Evolutionary conservation across 1,140 invertebrate species (phyloP), one percentile per base, ranked within the genome.

Genomic region (Wiebesia pumilae): DNA sequence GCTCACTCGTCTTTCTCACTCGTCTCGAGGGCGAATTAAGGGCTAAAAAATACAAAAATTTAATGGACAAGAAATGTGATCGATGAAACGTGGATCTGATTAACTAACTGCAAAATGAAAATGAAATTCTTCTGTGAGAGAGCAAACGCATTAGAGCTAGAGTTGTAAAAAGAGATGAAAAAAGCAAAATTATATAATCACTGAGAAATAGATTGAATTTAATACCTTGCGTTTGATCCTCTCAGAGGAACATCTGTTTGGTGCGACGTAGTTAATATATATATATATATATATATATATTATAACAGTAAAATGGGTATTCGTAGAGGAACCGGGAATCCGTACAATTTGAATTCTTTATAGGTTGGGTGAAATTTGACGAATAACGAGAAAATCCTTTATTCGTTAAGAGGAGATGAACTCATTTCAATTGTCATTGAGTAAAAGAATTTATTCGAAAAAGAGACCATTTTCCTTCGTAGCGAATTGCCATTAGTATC

Each of bases 51-150:
- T 40, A 30, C 16, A 81, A 38, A 24, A 81, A 35, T n/a, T 19
- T 54, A 81, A 62, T 35, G 43, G 30, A 33, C 35, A 67, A 40
- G 35, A 81, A 43, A 40, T n/a, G 58, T 81, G 79, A 81, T 81
- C 79, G 79, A 81, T 81, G 79, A 81, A 65, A 62, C 79, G 27
- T 24, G 54, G 33, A 65, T 65, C 30, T 65, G 35, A 81, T 81
- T 75, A 75, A 33, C 38, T 38, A 75, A 43, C 27, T 73, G 35
- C 35, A 12, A 62, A 62, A 62, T 7, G 21, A 40, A 43, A 75
- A 75, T 75, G 38, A 75, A 75, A 75, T 75, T 43, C 71, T 4
- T 27, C 38, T 43, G 7, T 43, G 38, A 75, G 27, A n/a, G 12
- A 43, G 24, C 35, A 43, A 75, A 43, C 24, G 43, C 43, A n/a